Evolutionary conservation across 1,140 invertebrate genomes (phyloP).

Genomic region (Aleiodes sp.): DNA sequence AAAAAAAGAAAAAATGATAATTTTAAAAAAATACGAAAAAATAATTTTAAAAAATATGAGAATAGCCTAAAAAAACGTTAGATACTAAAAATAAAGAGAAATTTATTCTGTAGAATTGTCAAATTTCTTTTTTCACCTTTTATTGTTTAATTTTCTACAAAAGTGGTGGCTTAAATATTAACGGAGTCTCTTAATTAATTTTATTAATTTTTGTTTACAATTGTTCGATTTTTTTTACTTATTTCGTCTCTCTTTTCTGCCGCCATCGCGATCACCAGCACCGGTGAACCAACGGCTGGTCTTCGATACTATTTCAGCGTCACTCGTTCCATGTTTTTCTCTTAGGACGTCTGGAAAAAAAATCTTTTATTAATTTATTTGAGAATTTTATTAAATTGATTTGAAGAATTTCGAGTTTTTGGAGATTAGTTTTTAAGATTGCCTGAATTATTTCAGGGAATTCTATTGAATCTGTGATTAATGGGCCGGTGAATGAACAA

Average conservation of each 20-base stretch:
- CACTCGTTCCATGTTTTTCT: slow-evolving; percentile 31
- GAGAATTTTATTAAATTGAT: not conserved
- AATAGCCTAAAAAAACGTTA: not conserved
- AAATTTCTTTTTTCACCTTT: not conserved
- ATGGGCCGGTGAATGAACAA: too few relatives aligned
- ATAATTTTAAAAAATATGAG: not conserved
- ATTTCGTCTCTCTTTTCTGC: slow-evolving; percentile 38
- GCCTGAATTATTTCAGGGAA: slow-evolving; percentile 15
- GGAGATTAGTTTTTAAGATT: slow-evolving; percentile 19
- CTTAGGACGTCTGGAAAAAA: slow-evolving; percentile 14
- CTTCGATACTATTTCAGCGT: slow-evolving; percentile 42
- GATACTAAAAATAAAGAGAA: not conserved
- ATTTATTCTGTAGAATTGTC: not conserved
- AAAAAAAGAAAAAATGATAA: not conserved
- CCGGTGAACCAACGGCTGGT: slow-evolving; percentile 45
- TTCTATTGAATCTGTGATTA: too few relatives aligned
- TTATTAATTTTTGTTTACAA: too few relatives aligned
- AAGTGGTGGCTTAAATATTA: not conserved
- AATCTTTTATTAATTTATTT: not conserved
- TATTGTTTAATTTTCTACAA: not conserved
- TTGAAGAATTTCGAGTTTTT: slow-evolving; percentile 38
- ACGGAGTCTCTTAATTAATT: not conserved
- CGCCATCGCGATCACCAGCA: slow-evolving; percentile 42
- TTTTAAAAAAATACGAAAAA: not conserved
- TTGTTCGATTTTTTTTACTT: not conserved